A percentile compares a stretch with the other conserved stretches of the same genome.
Conservation (phyloP, 2,888 invertebrate genomes). For the Didymodactylos carnosus region DNA sequence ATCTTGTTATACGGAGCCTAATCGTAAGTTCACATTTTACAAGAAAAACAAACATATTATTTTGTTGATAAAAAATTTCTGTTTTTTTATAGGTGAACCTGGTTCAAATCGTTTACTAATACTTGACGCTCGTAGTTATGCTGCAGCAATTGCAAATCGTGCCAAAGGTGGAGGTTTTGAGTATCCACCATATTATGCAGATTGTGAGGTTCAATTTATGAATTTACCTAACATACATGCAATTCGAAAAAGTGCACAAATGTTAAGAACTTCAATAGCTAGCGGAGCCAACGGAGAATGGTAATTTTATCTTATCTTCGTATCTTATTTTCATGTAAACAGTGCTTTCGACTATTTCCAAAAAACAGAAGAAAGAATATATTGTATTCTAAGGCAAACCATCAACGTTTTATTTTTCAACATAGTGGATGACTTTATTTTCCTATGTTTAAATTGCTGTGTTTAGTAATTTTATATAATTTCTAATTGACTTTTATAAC, state of each 20-base stretch:
- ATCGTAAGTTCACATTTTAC: not conserved
- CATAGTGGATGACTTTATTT: no score
- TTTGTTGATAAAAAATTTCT: no score
- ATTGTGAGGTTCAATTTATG: conserved; percentile 89
- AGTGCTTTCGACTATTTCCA: no score
- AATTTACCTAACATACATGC: conserved; percentile 88
- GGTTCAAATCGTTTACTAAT: conserved; percentile 36
- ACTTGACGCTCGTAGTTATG: conserved; percentile 81
- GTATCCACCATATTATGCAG: conserved; percentile 72
- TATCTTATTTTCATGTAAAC: not conserved
- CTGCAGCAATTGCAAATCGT: conserved; percentile 82
- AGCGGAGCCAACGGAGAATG: not conserved
- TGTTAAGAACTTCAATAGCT: conserved; percentile 42
- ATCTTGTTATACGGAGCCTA: not conserved
- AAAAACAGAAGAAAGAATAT: no score
- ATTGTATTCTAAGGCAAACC: no score
- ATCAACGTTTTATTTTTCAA: no score
- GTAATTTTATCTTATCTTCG: not conserved
- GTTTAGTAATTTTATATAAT: no score
- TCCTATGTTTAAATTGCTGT: no score
- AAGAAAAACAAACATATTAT: no score
- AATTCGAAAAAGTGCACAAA: conserved; percentile 73
- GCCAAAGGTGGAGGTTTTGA: conserved; percentile 92
- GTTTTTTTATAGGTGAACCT: not conserved
- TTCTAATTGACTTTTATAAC: no score